Base-by-base conservation (phyloP, 2,888 invertebrate species). In the Chrysolina oricalcia region DNA sequence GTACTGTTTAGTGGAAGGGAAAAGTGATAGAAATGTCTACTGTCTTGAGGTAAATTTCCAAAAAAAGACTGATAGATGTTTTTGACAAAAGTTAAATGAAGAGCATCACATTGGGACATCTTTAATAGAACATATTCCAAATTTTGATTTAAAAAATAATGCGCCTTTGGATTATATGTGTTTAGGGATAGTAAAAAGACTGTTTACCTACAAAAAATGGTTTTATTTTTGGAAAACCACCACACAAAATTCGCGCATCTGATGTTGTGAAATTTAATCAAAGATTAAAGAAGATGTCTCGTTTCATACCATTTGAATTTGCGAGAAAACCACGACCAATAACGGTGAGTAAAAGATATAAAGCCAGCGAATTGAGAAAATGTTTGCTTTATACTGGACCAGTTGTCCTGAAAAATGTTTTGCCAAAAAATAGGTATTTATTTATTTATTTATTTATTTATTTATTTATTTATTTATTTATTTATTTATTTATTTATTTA, bases 31-130 rank as follows among this genome's bases (percentile, higher is more conserved):
- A 63, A 64, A 74, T 67, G 63, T 71, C 68, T 53, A 71, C 11
- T 74, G 66, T 50, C 70, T 72, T 77, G 43, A 35, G 50, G 69
- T 70, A 35, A 66, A 63, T 50, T 77, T 46, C 62, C 35, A 23
- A 46, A 70, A 70, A 62, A 53, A 71, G 46, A 76, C 73, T 56
- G 77, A 77, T 70, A 50, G 23, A 50, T 59, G 21, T 35, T 76
- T 76, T 73, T 65, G 76, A 21, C 70, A 70, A 70, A 66, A 70
- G 63, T 56, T n/a, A 59, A 68, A 77, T 46, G 56, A 67, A 23
- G 77, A 74, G 66, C 77, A 77, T 62, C 77, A 77, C 56, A 74
- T 74, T 53, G 72, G 74, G n/a, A 56, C 62, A 69, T 74, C 74
- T 69, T 46, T 76, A 41, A 67, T 74, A 48, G 74, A 76, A 68